phyloP scores from a whole-genome alignment of 2,113 vertebrate genomes.

The Garra rufa region DNA sequence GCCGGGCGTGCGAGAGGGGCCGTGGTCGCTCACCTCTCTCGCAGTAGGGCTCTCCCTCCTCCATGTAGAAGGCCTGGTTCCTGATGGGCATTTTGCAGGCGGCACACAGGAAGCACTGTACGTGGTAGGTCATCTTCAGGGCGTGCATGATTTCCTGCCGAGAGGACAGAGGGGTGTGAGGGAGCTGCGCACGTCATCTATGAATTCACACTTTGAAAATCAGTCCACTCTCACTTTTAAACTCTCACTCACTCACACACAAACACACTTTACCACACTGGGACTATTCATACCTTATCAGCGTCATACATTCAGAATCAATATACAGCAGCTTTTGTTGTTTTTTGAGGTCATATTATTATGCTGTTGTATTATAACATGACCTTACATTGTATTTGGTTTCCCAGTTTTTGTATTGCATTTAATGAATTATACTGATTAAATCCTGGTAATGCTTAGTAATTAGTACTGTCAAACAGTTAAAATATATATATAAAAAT shows the following conservation, averaged over 20 bases:
- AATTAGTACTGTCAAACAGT: too few species aligned
- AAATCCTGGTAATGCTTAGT: background rate
- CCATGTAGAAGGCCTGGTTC: conserved; percentile 98
- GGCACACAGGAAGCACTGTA: conserved; percentile 92
- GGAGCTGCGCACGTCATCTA: background rate
- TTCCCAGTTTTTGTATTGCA: background rate
- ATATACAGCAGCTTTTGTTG: background rate
- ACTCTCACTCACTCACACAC: background rate
- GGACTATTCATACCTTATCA: background rate
- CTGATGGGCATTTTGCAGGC: conserved; percentile 94
- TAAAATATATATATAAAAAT: too few species aligned
- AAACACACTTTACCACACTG: background rate
- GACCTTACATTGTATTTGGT: too few species aligned
- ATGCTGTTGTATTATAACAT: too few species aligned
- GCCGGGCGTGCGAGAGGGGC: conserved; percentile 10
- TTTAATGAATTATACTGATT: background rate
- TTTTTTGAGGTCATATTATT: too few species aligned
- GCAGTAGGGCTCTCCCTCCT: conserved; percentile 96
- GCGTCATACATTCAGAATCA: background rate
- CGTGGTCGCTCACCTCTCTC: conserved; percentile 84
- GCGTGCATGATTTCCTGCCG: conserved; percentile 97
- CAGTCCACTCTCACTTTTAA: background rate
- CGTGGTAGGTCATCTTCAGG: conserved; percentile 98
- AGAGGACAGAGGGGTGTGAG: background rate
- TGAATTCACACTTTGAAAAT: conserved; percentile 25